Conservation (phyloP, 2,113 vertebrate species). For the Sisor rabdophorus region DNA sequence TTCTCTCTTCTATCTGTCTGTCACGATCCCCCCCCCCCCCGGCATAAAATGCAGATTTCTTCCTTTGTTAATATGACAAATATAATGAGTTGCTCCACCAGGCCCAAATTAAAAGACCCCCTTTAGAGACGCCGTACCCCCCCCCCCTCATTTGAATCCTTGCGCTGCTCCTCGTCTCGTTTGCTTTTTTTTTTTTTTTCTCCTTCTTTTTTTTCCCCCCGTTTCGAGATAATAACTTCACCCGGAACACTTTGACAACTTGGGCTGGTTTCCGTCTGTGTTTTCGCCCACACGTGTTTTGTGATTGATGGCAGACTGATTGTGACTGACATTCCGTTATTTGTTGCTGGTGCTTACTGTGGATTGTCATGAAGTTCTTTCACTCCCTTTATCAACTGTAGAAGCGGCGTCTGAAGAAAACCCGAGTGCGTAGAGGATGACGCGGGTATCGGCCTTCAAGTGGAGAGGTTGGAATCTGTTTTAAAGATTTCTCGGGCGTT, state of each 20-base stretch:
- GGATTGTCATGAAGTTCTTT: constrained; percentile 35
- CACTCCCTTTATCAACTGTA: constrained; percentile 2
- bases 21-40: constrained; percentile 58
- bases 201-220: constrained; percentile 37
- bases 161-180: constrained; percentile 53
- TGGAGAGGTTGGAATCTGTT: not conserved
- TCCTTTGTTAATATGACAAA: constrained; percentile 74
- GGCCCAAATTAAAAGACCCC: constrained; percentile 46
- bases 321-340: constrained; percentile 41
- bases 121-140: constrained; percentile 48
- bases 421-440: not conserved
- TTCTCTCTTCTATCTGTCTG: constrained; percentile 42
- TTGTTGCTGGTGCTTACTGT: constrained; percentile 42
- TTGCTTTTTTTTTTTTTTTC: constrained; percentile 41
- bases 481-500: not conserved
- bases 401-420: not conserved
- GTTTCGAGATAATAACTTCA: constrained; percentile 58
- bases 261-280: constrained; percentile 22
- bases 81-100: constrained; percentile 65
- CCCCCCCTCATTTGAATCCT: constrained; percentile 53
- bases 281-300: constrained; percentile 33
- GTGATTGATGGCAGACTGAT: constrained; percentile 47
- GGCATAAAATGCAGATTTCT: constrained; percentile 49
- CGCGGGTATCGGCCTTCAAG: not conserved
- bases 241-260: constrained; percentile 58